Evolutionary conservation across 2,797 vertebrate genomes (phyloP), one percentile per base, ranked within the genome.

Genomic region (Gastrophryne carolinensis): DNA sequence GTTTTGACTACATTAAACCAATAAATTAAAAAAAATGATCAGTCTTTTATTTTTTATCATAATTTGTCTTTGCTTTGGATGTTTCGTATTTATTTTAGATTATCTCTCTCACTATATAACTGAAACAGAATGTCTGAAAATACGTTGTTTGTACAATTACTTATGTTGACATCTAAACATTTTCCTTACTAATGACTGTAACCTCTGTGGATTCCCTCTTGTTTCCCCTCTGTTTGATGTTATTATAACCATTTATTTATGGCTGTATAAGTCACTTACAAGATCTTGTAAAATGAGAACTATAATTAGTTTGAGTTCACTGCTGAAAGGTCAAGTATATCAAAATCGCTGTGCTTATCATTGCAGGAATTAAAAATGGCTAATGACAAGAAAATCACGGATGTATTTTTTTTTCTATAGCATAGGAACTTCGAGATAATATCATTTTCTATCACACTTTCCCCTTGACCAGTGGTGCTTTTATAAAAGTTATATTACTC

Each of bases 401-500:
- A 27, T 12, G 17, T 10, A 15, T 29, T 29, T 27, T 23, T 56
- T 39, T 32, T 10, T 54, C 21, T 67, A 15, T 37, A 26, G 23
- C 24, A 19, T 53, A 37, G 1, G 3, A 34, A 39, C 32, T 41
- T 24, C 35, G 5, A 21, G 52, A 24, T 17, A 30, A 13, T 69
- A 12, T 21, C 29, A 30, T 12, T 8, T 44, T 3, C 34, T 54
- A 34, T 27, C 50, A 68, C 35, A 56, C 26, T 26, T 52, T 41
- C 29, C 56, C 63, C 70, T 21, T 73, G 70, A 73, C 47, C 70
- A 52, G 27, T 58, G 54, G 50, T 63, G 15, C 41, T 35, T 39
- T 15, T 63, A 30, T 34, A 29, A 62, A 62, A 53, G 41, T 53
- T 57, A 53, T 29, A 15, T 71, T 32, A 35, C 24, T 34, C 68